phyloP scores from a whole-genome alignment of 2,797 vertebrate species.

The Sebastes nivosus region DNA sequence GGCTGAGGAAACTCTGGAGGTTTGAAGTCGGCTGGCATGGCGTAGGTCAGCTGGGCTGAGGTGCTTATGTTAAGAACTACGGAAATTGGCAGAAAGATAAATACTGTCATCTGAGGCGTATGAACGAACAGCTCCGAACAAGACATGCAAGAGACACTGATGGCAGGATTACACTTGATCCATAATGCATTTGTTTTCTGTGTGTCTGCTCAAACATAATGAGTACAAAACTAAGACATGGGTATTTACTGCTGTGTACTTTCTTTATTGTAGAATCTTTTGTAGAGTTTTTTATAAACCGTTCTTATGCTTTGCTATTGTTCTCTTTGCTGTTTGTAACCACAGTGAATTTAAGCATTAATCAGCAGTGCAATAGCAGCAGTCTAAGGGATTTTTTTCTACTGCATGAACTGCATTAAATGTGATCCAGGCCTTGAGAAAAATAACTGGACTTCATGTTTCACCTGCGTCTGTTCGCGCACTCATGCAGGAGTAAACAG shows the following conservation, averaged over 20 bases:
- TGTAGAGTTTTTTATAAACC: background rate
- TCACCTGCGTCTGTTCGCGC: slow-evolving; percentile 91
- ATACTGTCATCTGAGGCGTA: background rate
- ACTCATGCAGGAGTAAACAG: slow-evolving; percentile 92
- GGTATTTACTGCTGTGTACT: background rate
- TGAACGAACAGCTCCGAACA: background rate
- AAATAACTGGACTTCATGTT: slow-evolving; percentile 25
- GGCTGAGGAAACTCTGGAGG: slow-evolving; percentile 84
- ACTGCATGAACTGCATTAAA: background rate
- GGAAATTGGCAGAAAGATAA: background rate
- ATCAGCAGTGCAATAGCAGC: background rate
- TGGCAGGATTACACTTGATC: background rate
- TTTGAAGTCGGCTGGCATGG: slow-evolving; percentile 88
- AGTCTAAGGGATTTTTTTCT: background rate
- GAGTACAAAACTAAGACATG: background rate
- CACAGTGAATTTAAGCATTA: background rate
- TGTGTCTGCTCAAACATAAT: background rate
- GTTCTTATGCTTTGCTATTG: background rate
- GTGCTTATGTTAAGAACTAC: slow-evolving; percentile 96
- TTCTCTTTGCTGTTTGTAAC: background rate
- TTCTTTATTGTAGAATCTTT: background rate
- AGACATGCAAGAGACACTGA: background rate
- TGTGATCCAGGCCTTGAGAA: background rate
- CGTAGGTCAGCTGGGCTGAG: slow-evolving; percentile 90
- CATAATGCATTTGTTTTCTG: background rate